phyloP scores from a whole-genome alignment of 2,888 invertebrate species.

The Ornithoptera alexandrae region DNA sequence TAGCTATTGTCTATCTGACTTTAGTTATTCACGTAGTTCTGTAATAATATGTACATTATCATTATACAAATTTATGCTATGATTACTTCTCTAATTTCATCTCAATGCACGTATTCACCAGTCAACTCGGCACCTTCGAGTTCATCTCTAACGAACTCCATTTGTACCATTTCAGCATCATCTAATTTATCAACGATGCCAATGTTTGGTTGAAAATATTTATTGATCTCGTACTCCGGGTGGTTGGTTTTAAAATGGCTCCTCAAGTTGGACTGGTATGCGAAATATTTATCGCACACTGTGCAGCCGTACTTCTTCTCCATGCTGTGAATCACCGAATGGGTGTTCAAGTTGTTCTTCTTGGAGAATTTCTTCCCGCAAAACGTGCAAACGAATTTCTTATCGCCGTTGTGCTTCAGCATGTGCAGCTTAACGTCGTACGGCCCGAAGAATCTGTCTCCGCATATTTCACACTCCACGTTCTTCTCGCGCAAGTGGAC shows the following conservation, averaged over 20 bases:
- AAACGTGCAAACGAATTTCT: slow-evolving; percentile 77
- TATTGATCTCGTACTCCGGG: slow-evolving; percentile 36
- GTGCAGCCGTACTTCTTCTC: slow-evolving; percentile 74
- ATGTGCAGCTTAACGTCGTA: slow-evolving; percentile 75
- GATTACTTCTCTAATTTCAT: background rate
- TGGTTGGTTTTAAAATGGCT: slow-evolving; percentile 58
- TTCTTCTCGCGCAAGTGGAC: slow-evolving; percentile 77
- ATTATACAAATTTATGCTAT: background rate
- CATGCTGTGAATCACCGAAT: slow-evolving; percentile 79
- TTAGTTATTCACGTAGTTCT: too few relatives aligned
- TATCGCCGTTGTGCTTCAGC: slow-evolving; percentile 77
- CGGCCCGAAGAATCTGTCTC: slow-evolving; percentile 67
- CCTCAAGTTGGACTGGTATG: slow-evolving; percentile 60
- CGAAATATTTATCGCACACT: slow-evolving; percentile 77
- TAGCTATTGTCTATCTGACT: too few relatives aligned
- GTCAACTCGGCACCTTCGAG: slow-evolving; percentile 47
- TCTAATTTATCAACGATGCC: slow-evolving; percentile 42
- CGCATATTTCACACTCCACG: slow-evolving; percentile 69
- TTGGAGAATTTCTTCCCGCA: slow-evolving; percentile 82
- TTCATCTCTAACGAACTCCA: slow-evolving; percentile 57
- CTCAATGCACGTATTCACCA: slow-evolving; percentile 24
- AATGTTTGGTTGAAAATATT: slow-evolving; percentile 31
- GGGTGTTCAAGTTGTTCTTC: slow-evolving; percentile 80
- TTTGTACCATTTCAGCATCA: slow-evolving; percentile 49
- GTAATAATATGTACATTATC: too few relatives aligned